phyloP scores from a whole-genome alignment of 2,797 vertebrate species.

The Morelia viridis region DNA sequence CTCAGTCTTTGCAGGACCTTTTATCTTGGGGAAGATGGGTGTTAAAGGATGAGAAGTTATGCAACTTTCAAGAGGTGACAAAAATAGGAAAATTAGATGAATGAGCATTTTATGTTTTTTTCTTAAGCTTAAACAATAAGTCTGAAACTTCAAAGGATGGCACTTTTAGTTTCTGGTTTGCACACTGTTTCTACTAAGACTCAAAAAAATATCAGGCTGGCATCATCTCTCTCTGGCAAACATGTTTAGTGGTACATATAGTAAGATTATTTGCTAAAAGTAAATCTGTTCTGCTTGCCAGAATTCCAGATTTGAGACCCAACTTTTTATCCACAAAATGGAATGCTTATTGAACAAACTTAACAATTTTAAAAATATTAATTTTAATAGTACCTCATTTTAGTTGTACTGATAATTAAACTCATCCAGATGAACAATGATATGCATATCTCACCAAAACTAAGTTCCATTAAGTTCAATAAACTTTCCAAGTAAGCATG shows the following conservation, averaged over 20 bases:
- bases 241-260: neutral
- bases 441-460: neutral
- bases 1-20: neutral
- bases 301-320: neutral
- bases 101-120: neutral
- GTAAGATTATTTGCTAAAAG: neutral
- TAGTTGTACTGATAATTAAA: neutral
- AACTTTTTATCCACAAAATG: neutral
- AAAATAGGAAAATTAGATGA: neutral
- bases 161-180: neutral
- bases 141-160: neutral
- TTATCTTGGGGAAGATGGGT: neutral
- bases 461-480: neutral
- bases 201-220: neutral
- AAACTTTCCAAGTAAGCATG: neutral
- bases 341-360: neutral
- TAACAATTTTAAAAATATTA: neutral
- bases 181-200: neutral
- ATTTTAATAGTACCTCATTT: neutral
- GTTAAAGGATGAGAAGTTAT: neutral
- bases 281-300: neutral
- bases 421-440: neutral
- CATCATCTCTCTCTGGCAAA: neutral
- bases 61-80: neutral
- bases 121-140: neutral